A percentile compares a stretch with the other conserved stretches of the same genome.
Evolutionary conservation across 1,140 invertebrate species (phyloP).

Genomic region (Nilaparvata lugens): DNA sequence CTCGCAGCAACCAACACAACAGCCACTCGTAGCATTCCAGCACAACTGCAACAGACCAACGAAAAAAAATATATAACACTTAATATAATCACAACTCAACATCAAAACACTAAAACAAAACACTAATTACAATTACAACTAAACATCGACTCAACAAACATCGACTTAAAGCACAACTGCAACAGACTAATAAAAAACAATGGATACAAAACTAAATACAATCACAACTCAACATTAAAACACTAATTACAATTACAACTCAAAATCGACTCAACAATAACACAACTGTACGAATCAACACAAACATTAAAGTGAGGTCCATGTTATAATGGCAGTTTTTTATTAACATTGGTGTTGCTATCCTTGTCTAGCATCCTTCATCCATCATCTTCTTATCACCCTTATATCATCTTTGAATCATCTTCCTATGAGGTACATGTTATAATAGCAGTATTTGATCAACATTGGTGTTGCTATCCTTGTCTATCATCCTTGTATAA

Average conservation of each 20-base stretch:
- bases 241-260: conserved; percentile 10
- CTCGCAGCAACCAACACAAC: conserved; percentile 62
- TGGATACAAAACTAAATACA: conserved; percentile 11
- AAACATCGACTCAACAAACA: background rate
- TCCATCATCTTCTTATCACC: no score
- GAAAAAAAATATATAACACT: conserved; percentile 16
- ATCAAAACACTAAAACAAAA: conserved; percentile 9
- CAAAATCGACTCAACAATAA: background rate
- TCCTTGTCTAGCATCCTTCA: no score
- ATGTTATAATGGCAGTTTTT: no score
- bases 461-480: no score
- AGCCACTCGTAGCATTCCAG: conserved; percentile 71
- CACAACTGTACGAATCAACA: background rate
- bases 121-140: conserved; percentile 9
- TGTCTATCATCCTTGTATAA: no score
- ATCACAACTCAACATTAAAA: background rate
- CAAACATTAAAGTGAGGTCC: no score
- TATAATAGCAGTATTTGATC: no score
- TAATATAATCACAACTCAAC: background rate
- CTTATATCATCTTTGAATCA: no score
- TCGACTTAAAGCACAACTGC: conserved; percentile 7
- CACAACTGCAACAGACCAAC: conserved; percentile 48
- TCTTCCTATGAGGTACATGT: no score
- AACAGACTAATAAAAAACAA: background rate
- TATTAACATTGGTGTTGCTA: no score